A percentile compares a stretch with the other conserved stretches of the same genome.
phyloP scores from a whole-genome alignment of 2,797 vertebrate genomes.

The Lithobates pipiens region DNA sequence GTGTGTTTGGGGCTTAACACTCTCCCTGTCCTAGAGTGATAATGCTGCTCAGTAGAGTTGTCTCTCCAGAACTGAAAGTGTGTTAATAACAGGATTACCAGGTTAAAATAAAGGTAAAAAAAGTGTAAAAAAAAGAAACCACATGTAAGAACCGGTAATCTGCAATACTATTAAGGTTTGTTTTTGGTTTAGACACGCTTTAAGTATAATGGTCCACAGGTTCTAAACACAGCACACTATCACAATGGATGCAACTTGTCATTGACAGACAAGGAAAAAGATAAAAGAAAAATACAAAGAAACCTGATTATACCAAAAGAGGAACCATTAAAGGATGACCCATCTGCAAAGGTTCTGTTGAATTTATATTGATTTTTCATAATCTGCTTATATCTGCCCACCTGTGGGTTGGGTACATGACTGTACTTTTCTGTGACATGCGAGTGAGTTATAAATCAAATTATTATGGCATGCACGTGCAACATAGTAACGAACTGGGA shows the following conservation, averaged over 20 bases:
- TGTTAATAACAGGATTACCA: too few species aligned
- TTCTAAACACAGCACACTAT: too few species aligned
- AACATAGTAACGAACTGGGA: background rate
- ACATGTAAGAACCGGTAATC: too few species aligned
- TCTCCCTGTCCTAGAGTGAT: too few species aligned
- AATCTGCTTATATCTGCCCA: background rate
- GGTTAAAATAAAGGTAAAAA: too few species aligned
- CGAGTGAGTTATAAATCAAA: constrained; percentile 11
- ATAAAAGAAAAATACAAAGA: background rate
- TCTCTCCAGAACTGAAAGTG: too few species aligned
- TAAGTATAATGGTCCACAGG: too few species aligned
- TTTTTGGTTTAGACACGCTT: too few species aligned
- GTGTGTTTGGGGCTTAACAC: too few species aligned
- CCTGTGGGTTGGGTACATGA: background rate
- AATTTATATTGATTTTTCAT: background rate
- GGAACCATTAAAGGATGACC: background rate
- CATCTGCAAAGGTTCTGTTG: background rate
- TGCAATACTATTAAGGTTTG: too few species aligned
- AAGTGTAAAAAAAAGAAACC: too few species aligned
- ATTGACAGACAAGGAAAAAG: background rate
- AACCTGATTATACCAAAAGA: background rate
- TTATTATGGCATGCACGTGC: background rate
- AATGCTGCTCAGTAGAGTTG: too few species aligned
- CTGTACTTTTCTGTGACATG: constrained; percentile 8
- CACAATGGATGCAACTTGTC: background rate